Conservation (phyloP, 2,113 vertebrate species). For the Cyrtonyx montezumae region DNA sequence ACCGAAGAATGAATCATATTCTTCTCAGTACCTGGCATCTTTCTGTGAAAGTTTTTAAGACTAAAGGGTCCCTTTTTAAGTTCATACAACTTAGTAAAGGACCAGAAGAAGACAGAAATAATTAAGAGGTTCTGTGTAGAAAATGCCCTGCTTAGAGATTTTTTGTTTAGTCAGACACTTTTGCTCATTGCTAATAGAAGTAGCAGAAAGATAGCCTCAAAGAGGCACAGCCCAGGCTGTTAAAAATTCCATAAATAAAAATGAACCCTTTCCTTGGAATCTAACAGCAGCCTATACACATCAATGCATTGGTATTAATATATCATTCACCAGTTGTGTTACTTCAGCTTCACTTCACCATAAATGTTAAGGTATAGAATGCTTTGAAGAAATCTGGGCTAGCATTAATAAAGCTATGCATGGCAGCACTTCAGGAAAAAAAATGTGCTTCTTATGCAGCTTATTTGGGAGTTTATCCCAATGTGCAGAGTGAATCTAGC, state of each 20-base stretch:
- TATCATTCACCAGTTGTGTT: neutral
- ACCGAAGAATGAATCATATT: neutral
- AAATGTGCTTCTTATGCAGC: neutral
- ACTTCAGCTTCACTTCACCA: neutral
- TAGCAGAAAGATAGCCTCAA: neutral
- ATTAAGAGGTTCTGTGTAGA: neutral
- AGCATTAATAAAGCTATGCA: neutral
- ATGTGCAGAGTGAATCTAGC: neutral
- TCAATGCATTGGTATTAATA: neutral
- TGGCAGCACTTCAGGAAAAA: neutral
- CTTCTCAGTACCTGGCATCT: neutral
- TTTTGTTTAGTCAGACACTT: neutral
- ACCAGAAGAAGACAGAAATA: neutral
- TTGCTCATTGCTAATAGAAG: neutral
- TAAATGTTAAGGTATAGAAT: accelerated
- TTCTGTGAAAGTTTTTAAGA: neutral
- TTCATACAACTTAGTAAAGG: neutral
- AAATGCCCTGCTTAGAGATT: neutral
- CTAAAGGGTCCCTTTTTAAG: neutral
- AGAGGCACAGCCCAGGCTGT: neutral
- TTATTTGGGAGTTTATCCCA: neutral
- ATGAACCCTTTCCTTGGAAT: neutral
- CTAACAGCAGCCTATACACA: neutral
- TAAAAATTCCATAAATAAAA: neutral
- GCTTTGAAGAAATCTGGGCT: neutral